A percentile compares a stretch with the other conserved stretches of the same genome.
phyloP scores from a whole-genome alignment of 2,888 invertebrate species.

The Atrina japonica region DNA sequence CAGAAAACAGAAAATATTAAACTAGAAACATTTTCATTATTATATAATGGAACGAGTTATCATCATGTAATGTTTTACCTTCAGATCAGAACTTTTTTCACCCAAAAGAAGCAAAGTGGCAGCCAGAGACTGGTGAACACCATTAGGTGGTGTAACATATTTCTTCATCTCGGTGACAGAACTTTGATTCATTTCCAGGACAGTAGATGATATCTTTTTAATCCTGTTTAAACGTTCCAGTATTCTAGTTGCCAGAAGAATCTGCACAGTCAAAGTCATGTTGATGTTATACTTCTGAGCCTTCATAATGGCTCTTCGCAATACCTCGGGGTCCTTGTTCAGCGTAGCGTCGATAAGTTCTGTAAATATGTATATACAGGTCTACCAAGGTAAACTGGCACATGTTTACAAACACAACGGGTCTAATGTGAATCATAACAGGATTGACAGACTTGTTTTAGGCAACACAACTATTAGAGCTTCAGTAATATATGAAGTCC shows the following conservation, averaged over 20 bases:
- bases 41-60: no score
- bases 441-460: no score
- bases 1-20: no score
- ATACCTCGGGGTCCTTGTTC: constrained; percentile 8
- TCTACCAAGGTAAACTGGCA: no score
- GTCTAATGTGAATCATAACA: no score
- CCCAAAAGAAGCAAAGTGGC: constrained; percentile 36
- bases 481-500: no score
- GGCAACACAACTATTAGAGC: no score
- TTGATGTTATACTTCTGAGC: constrained; percentile 29
- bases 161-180: constrained; percentile 43
- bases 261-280: constrained; percentile 37
- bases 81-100: constrained; percentile 22
- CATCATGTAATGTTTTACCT: no score
- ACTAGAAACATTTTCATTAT: no score
- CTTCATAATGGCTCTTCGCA: constrained; percentile 16
- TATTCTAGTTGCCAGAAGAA: constrained; percentile 24
- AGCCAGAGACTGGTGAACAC: constrained; percentile 34
- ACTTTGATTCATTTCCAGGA: constrained; percentile 39
- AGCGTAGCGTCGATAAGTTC: constrained; percentile 30
- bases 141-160: constrained; percentile 31
- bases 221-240: constrained; percentile 31
- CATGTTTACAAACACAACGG: no score
- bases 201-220: constrained; percentile 22
- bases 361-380: neutral